Conservation (phyloP, 1,140 invertebrate genomes). For the Leguminivora glycinivorella region DNA sequence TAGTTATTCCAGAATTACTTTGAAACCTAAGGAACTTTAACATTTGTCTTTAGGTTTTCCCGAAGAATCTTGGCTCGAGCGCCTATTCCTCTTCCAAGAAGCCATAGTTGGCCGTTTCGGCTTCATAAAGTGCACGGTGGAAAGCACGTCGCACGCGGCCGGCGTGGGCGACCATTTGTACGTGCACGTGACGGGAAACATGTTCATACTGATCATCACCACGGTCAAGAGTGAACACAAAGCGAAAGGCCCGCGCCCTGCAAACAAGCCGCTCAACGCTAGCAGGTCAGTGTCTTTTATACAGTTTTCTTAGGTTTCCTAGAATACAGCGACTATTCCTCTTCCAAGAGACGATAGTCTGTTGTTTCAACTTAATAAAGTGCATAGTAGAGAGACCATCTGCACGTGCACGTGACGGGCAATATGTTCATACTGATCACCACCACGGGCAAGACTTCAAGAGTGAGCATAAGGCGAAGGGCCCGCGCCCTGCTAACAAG, state of each 20-base stretch:
- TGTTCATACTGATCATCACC: conserved; percentile 93
- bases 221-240: conserved; percentile 67
- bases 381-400: conserved; percentile 84
- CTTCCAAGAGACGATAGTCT: conserved; percentile 91
- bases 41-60: conserved; percentile 83
- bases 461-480: conserved; percentile 58
- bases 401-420: conserved; percentile 94
- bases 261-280: conserved; percentile 69
- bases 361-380: conserved; percentile 92
- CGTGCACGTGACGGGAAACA: conserved; percentile 95
- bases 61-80: conserved; percentile 86
- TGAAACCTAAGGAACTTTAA: not conserved
- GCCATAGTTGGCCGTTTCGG: conserved; percentile 90
- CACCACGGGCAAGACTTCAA: conserved; percentile 73
- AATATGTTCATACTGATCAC: conserved; percentile 96
- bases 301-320: conserved; percentile 86
- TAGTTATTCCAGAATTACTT: no score
- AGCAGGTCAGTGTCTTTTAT: conserved; percentile 56
- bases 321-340: conserved; percentile 88
- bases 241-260: conserved; percentile 54
- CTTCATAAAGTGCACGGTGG: conserved; percentile 88
- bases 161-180: conserved; percentile 82
- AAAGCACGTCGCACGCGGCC: conserved; percentile 77
- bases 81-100: conserved; percentile 92
- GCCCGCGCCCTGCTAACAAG: conserved; percentile 61